These are phyloP conservation scores for Rostratula benghalensis DNA, from an alignment of 2,113 vertebrate genomes.

Conservation along the genomic window DNA sequence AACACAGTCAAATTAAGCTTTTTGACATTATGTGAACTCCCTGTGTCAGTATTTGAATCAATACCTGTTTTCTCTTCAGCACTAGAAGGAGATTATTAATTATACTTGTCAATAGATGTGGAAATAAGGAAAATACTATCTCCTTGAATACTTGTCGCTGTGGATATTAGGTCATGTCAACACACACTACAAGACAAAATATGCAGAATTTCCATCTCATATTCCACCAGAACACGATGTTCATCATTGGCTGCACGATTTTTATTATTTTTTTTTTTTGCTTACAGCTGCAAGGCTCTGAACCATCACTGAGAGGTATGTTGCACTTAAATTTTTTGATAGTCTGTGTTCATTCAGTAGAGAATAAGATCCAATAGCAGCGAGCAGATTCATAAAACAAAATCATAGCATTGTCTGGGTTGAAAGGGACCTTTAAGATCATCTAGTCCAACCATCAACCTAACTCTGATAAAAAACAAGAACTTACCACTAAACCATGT, in stretches of 20 bases:
- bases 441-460: no score
- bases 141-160: not conserved
- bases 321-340: not conserved
- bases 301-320: not conserved
- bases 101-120: not conserved
- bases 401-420: no score
- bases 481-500: no score
- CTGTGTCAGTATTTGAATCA: not conserved
- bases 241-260: not conserved
- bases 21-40: not conserved
- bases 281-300: not conserved
- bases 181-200: not conserved
- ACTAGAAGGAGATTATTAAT: not conserved
- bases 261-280: not conserved
- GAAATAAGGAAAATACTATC: not conserved
- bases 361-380: not conserved
- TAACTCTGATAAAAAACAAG: no score
- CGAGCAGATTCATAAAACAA: not conserved
- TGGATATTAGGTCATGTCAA: not conserved
- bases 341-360: not conserved
- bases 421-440: no score
- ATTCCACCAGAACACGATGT: not conserved
- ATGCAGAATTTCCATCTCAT: not conserved
- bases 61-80: not conserved
- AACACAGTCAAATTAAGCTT: not conserved